Conservation (phyloP, 1,140 invertebrate genomes). For the Solenopsis fugax region DNA sequence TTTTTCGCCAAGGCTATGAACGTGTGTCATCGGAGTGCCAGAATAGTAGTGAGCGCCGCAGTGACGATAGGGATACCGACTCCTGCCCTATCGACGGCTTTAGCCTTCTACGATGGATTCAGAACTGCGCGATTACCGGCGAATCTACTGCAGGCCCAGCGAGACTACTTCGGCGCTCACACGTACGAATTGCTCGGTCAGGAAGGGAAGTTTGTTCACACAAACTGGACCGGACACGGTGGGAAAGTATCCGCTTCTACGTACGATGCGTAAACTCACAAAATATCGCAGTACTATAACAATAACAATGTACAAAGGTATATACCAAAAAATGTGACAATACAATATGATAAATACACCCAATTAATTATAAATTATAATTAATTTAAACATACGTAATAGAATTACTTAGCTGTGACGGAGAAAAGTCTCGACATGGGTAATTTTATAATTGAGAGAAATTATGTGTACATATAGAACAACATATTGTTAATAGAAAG, state of each 20-base stretch:
- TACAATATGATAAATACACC: slow-evolving; percentile 22
- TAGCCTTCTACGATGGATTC: slow-evolving; percentile 99
- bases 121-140: slow-evolving; percentile 93
- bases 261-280: slow-evolving; percentile 92
- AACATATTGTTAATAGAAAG: neutral
- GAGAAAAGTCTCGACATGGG: neutral
- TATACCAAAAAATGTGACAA: neutral
- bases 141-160: slow-evolving; percentile 97
- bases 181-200: slow-evolving; percentile 96
- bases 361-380: neutral
- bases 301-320: slow-evolving; percentile 13
- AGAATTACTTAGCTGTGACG: neutral
- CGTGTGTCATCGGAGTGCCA: slow-evolving; percentile 92
- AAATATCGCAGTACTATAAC: neutral
- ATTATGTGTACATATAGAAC: neutral
- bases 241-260: slow-evolving; percentile 98
- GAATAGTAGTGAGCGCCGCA: slow-evolving; percentile 89
- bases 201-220: slow-evolving; percentile 97
- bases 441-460: neutral
- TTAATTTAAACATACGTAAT: neutral
- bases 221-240: slow-evolving; percentile 99
- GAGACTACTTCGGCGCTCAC: slow-evolving; percentile 99
- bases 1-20: slow-evolving; percentile 97
- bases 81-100: slow-evolving; percentile 96
- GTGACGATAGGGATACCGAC: slow-evolving; percentile 95